These are phyloP conservation scores for Calliphora vomitoria DNA, from an alignment of 2,888 invertebrate genomes.

Conservation along the genomic window DNA sequence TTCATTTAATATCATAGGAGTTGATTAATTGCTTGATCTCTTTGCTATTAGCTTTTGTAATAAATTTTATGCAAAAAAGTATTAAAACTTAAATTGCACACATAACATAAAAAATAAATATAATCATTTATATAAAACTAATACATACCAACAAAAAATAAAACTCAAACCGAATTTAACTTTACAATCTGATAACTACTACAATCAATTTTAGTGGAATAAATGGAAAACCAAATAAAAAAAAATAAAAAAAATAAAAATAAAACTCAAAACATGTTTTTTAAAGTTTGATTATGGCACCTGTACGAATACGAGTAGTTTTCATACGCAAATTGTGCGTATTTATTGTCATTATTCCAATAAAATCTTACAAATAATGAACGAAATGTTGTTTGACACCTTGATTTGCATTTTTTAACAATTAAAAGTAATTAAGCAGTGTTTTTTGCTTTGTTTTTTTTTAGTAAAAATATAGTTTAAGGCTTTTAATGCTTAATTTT, in stretches of 20 bases:
- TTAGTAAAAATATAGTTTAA: slow-evolving; percentile 45
- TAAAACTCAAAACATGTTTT: slow-evolving; percentile 62
- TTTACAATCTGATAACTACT: slow-evolving; percentile 69
- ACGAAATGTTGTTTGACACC: slow-evolving; percentile 72
- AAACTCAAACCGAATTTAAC: slow-evolving; percentile 58
- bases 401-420: slow-evolving; percentile 70
- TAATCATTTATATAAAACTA: slow-evolving; percentile 20
- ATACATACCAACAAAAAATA: neutral
- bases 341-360: slow-evolving; percentile 71
- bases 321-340: slow-evolving; percentile 76
- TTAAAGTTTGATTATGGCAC: slow-evolving; percentile 60
- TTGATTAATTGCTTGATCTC: slow-evolving; percentile 74
- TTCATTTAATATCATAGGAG: slow-evolving; percentile 54
- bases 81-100: slow-evolving; percentile 31
- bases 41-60: slow-evolving; percentile 73
- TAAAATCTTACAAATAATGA: slow-evolving; percentile 69
- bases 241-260: slow-evolving; percentile 31
- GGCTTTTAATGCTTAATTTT: slow-evolving; percentile 26
- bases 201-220: slow-evolving; percentile 54
- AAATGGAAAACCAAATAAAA: neutral
- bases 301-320: slow-evolving; percentile 70
- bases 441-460: slow-evolving; percentile 19
- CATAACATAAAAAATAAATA: slow-evolving; percentile 9
- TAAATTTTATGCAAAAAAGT: slow-evolving; percentile 67
- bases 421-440: slow-evolving; percentile 66